A percentile compares a stretch with the other conserved stretches of the same genome.
phyloP scores from a whole-genome alignment of 2,113 vertebrate species.

The Pygoscelis antarcticus region DNA sequence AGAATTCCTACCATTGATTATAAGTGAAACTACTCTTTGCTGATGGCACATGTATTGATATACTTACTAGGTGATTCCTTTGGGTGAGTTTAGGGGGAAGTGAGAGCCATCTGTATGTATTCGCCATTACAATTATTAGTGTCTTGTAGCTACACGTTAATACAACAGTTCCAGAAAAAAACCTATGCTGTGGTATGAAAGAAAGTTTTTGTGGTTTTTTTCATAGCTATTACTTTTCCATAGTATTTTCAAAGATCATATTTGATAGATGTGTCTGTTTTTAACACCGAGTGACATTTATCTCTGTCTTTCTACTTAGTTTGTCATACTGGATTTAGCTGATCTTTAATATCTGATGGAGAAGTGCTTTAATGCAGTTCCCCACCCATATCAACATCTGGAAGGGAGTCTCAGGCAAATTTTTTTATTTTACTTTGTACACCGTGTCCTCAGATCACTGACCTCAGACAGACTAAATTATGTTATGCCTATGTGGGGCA shows the following conservation, averaged over 20 bases:
- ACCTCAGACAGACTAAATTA: conserved; percentile 15
- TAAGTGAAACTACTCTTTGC: neutral
- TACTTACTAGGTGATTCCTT: no score
- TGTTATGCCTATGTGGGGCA: neutral
- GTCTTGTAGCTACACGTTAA: no score
- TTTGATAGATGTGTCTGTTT: neutral
- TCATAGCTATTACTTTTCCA: neutral
- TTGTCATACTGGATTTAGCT: neutral
- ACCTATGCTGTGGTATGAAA: no score
- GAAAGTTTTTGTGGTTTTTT: neutral
- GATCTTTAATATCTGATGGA: neutral
- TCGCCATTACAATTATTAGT: no score
- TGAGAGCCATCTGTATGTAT: no score
- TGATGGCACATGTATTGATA: no score
- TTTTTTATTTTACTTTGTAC: neutral
- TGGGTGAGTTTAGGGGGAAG: no score
- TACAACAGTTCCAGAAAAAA: no score
- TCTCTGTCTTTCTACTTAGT: neutral
- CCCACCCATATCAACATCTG: neutral
- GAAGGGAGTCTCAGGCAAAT: neutral
- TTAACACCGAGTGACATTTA: neutral
- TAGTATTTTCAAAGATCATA: neutral
- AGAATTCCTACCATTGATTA: neutral
- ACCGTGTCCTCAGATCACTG: neutral
- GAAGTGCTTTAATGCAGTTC: neutral